Evolutionary conservation across 2,113 vertebrate genomes (phyloP).

Genomic region (Brienomyrus longianalis): DNA sequence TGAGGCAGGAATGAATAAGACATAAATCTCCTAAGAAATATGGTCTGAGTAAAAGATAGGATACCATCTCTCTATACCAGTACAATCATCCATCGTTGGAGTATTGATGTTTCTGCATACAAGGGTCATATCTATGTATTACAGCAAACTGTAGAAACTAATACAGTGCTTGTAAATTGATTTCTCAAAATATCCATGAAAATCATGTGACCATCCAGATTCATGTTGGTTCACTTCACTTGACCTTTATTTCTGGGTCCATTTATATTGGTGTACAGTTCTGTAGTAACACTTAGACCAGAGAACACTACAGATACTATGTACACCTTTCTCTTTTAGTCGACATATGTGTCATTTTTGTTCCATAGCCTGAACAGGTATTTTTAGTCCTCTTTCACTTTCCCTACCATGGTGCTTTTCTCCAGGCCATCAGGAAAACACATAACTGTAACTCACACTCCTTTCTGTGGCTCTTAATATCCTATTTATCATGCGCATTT

Average conservation of each 20-base stretch:
- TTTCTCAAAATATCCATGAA: background rate
- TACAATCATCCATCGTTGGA: background rate
- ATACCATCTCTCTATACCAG: background rate
- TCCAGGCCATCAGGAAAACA: background rate
- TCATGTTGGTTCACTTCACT: background rate
- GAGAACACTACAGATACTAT: background rate
- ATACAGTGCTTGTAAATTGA: background rate
- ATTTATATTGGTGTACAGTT: background rate
- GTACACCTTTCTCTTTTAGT: background rate
- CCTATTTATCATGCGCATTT: background rate
- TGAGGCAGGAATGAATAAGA: background rate
- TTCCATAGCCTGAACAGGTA: background rate
- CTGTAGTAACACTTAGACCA: background rate
- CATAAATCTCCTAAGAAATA: background rate
- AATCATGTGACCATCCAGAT: background rate
- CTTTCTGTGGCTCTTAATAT: background rate
- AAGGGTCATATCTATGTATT: background rate
- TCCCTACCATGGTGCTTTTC: background rate
- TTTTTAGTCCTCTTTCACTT: background rate
- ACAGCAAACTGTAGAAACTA: conserved; percentile 26
- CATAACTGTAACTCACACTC: background rate
- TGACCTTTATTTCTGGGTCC: background rate
- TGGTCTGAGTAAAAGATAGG: background rate
- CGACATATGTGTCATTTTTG: background rate
- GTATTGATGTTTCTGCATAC: background rate